Percentiles rank a stretch among this genome's conserved stretches.
Evolutionary conservation across 1,140 invertebrate genomes (phyloP).

Genomic region (Drosophila auraria): DNA sequence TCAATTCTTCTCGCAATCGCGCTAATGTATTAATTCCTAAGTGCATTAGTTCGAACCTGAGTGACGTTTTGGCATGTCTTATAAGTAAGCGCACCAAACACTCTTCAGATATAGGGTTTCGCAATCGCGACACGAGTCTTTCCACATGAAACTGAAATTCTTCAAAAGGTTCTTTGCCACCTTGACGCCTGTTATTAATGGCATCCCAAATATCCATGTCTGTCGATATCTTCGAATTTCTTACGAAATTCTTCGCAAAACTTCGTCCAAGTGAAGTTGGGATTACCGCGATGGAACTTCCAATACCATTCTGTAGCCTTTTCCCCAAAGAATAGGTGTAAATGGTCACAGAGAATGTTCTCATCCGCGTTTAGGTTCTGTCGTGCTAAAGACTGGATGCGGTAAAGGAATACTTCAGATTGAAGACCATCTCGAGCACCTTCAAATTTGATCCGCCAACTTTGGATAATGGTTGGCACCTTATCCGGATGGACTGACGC

Average conservation of each 20-base stretch:
- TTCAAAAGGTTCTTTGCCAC: constrained; percentile 9
- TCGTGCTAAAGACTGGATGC: not conserved
- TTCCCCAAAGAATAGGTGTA: constrained; percentile 9
- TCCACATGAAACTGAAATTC: constrained; percentile 7
- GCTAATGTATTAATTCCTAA: too few relatives aligned
- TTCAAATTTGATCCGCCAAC: too few relatives aligned
- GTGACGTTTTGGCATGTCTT: too few relatives aligned
- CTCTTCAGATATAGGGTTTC: not conserved
- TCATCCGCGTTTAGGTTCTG: constrained; percentile 12
- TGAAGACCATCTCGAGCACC: too few relatives aligned
- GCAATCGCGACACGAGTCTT: not conserved
- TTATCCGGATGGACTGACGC: not conserved
- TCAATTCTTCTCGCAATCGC: too few relatives aligned
- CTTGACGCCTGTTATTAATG: not conserved
- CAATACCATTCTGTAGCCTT: constrained; percentile 10
- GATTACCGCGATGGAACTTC: too few relatives aligned
- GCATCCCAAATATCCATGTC: constrained; percentile 11
- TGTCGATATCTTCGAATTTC: constrained; percentile 4
- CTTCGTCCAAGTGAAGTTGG: not conserved
- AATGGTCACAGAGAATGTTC: constrained; percentile 9
- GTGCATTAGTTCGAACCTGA: too few relatives aligned
- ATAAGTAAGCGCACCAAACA: too few relatives aligned
- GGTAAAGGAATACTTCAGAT: too few relatives aligned
- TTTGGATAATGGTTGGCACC: too few relatives aligned
- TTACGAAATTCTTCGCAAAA: constrained; percentile 16